Base-by-base conservation (phyloP, 2,888 invertebrate genomes). In the Brenthis hecate region DNA sequence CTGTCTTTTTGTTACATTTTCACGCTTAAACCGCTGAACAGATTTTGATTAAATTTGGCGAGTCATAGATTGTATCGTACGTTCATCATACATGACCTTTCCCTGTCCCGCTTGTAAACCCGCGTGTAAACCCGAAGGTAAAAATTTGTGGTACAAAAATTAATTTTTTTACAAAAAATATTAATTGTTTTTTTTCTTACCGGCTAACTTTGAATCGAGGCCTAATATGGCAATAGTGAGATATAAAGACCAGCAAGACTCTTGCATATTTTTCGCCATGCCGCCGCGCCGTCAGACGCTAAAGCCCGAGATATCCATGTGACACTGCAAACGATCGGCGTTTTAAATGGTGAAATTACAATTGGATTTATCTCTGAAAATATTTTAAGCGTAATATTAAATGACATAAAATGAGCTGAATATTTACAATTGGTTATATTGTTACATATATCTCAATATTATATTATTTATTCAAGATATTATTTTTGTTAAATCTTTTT, bases 161-260 rank as follows among this genome's bases (percentile, higher is more conserved):
- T 32, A 0, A 4, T 32, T 32, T 32, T 19, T 32, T 19, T 64
- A 57, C 50, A 65, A 65, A 36, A 62, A 57, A 57, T 60, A 66
- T 51, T 13, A 48, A 32, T 14, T 32, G 4, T 23, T 28, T 28
- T 19, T 61, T 0, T 13, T 74, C 87, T 84, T 75, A 88, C 92
- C 92, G 57, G 85, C 91, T 23, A 92, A 84, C 72, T 88, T 91
- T 1, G 90, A 90, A 76, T 92, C 91, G 14, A 91, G 83, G 60
- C 90, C 88, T 56, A 92, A 77, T 86, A 90, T 88, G 71, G 90
- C 88, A 73, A 92, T 81, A 66, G 85, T 86, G 28, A 91, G 79
- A 75, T 85, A 89, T 77, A 87, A 77, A 60, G 86, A 82, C 86
- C 87, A 87, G 80, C 85, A 88, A 74, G 86, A 82, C 72, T 88